These are phyloP conservation scores for Phragmatobia fuliginosa DNA, from an alignment of 2,888 invertebrate genomes.

Conservation along the genomic window DNA sequence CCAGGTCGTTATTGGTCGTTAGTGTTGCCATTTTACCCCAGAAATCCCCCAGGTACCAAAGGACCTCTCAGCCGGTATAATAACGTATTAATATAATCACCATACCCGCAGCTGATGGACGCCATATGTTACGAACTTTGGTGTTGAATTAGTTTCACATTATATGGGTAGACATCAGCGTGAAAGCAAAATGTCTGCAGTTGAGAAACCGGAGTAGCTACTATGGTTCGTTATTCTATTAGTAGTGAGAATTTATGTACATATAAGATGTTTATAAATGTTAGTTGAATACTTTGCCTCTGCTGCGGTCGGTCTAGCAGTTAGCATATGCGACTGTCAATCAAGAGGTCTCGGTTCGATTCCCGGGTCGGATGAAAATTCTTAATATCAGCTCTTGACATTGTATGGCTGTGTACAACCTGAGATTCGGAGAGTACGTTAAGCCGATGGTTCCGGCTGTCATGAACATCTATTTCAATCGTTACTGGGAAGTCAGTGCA, in stretches of 20 bases:
- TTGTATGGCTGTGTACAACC: no score
- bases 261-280: background rate
- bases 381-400: no score
- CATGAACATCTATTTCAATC: no score
- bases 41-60: background rate
- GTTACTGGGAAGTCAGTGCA: no score
- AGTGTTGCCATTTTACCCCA: conserved; percentile 9
- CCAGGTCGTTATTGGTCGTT: conserved; percentile 3
- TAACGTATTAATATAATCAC: conserved; percentile 15
- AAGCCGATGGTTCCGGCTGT: no score
- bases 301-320: no score
- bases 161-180: background rate
- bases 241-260: background rate
- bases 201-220: background rate
- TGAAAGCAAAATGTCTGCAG: background rate
- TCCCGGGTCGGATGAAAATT: no score
- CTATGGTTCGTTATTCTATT: background rate
- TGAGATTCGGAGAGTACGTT: no score
- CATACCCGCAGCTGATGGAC: background rate
- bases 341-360: no score
- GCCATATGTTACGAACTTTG: conserved; percentile 6
- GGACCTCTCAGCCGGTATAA: conserved; percentile 3
- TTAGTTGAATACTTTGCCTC: no score
- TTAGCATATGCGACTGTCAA: no score
- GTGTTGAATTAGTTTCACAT: conserved; percentile 6